phyloP scores from a whole-genome alignment of 2,113 vertebrate species.

The Hylia prasina region DNA sequence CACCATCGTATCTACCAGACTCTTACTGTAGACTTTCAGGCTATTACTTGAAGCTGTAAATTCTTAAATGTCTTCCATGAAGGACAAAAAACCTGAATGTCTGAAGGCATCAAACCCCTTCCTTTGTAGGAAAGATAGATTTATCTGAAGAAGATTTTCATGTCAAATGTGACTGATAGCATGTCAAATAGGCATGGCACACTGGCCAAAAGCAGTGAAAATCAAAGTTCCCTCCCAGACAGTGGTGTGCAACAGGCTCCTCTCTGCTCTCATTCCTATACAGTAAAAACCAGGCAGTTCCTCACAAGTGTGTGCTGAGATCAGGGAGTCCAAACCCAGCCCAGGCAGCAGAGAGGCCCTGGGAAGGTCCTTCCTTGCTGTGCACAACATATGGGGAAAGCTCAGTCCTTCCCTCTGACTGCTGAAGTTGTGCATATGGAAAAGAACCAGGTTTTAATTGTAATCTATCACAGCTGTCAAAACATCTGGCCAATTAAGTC shows the following conservation, averaged over 20 bases:
- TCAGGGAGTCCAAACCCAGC: fast-evolving
- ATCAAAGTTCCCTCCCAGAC: neutral
- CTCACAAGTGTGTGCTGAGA: fast-evolving
- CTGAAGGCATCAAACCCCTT: neutral
- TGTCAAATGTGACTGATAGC: neutral
- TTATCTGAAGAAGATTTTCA: neutral
- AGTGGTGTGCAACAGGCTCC: neutral
- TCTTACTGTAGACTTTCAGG: neutral
- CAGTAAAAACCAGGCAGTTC: neutral
- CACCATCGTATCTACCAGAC: neutral
- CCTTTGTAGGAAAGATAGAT: neutral
- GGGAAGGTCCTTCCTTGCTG: neutral
- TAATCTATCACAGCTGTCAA: neutral
- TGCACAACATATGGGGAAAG: fast-evolving
- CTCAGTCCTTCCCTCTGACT: neutral
- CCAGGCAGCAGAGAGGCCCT: neutral
- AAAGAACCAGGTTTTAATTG: neutral
- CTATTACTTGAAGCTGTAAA: neutral
- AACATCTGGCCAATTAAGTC: neutral
- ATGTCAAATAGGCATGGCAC: neutral
- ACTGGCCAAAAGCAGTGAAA: neutral
- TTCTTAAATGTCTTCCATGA: neutral
- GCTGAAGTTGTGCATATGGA: neutral
- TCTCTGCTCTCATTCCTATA: neutral
- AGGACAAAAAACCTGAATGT: neutral